Percentiles rank a stretch among this genome's conserved stretches.
Conservation (phyloP, 2,888 invertebrate genomes). For the Sepiola atlantica region DNA sequence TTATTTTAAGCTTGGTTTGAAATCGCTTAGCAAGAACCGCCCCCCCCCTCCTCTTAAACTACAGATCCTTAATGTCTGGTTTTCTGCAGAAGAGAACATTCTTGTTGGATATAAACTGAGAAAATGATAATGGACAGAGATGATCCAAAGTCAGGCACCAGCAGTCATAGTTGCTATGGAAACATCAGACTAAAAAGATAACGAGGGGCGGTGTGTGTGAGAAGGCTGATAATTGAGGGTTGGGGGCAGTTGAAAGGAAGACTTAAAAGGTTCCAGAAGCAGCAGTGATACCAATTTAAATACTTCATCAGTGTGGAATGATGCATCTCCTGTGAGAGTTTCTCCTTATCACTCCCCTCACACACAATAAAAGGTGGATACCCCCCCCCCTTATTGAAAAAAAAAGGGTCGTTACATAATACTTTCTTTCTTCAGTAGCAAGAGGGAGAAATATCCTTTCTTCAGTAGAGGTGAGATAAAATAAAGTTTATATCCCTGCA, state of each 20-base stretch:
- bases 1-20: constrained; percentile 6
- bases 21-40: neutral
- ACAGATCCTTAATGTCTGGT: neutral
- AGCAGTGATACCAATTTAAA: neutral
- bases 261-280: neutral
- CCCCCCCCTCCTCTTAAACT: neutral
- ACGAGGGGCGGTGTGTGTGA: neutral
- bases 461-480: too few species aligned
- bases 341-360: neutral
- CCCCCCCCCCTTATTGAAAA: too few species aligned
- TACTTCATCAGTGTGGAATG: neutral
- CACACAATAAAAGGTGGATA: too few species aligned
- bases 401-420: too few species aligned
- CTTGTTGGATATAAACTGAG: neutral
- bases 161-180: constrained; percentile 14
- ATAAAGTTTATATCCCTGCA: too few species aligned
- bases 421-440: too few species aligned
- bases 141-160: constrained; percentile 32
- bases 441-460: too few species aligned
- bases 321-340: neutral
- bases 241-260: neutral
- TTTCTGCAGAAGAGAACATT: neutral
- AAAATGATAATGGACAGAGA: neutral
- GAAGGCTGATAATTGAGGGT: too few species aligned
- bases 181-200: neutral